These are phyloP conservation scores for Hydrophis major DNA, from an alignment of 2,797 vertebrate species.

Conservation along the genomic window DNA sequence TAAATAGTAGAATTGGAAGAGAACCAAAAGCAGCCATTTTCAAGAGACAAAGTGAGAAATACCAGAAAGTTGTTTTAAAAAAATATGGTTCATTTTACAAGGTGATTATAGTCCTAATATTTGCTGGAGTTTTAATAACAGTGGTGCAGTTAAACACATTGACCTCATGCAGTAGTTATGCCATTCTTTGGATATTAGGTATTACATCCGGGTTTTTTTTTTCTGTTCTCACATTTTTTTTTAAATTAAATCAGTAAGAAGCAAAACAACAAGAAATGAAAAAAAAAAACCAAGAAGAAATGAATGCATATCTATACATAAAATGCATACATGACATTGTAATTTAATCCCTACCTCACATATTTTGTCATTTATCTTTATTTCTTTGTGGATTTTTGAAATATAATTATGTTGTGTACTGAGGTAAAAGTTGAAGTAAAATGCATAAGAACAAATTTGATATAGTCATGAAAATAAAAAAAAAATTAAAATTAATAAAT, in stretches of 20 bases:
- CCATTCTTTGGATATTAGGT: constrained; percentile 19
- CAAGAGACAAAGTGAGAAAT: neutral
- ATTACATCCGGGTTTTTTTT: neutral
- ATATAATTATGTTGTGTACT: neutral
- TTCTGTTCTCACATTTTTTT: neutral
- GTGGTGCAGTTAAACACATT: constrained; percentile 9
- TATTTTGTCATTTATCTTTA: neutral
- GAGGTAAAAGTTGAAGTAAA: neutral
- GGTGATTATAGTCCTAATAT: constrained; percentile 4
- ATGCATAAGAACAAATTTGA: neutral
- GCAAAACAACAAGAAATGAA: neutral
- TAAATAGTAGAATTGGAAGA: neutral
- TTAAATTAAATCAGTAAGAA: neutral
- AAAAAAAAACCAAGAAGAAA: neutral
- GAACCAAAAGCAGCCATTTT: neutral
- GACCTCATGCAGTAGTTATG: neutral
- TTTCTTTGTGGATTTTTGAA: neutral
- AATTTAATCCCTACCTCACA: neutral
- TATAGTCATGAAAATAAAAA: neutral
- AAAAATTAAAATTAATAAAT: neutral
- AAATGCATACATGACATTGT: neutral
- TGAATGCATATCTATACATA: neutral
- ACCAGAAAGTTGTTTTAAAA: neutral
- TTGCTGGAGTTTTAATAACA: constrained; percentile 18
- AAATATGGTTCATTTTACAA: neutral